These are phyloP conservation scores for Macrotis lagotis DNA, from an alignment of 2,113 vertebrate species.

Conservation along the genomic window DNA sequence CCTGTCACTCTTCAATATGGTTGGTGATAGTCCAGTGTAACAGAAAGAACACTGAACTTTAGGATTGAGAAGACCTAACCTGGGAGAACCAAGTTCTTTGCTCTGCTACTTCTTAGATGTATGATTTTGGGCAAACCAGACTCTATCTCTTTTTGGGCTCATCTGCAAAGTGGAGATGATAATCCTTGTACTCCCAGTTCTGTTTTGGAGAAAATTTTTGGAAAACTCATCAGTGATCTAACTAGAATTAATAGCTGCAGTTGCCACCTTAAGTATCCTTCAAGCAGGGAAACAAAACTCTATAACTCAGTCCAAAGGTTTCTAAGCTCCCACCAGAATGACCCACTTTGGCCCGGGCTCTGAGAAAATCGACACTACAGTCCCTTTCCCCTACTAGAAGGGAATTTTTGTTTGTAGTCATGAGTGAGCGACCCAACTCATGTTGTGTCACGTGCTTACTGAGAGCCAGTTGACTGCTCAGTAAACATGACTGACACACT, in stretches of 20 bases:
- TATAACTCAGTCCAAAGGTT: background rate
- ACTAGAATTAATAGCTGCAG: background rate
- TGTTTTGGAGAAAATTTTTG: background rate
- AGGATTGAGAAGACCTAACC: background rate
- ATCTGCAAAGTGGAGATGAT: background rate
- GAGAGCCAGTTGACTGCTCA: slow-evolving; percentile 70
- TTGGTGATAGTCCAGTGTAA: background rate
- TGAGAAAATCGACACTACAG: background rate
- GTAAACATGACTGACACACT: slow-evolving; percentile 56
- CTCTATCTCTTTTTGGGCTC: background rate
- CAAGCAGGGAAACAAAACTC: background rate
- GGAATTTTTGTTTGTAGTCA: slow-evolving; percentile 47
- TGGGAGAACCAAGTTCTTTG: background rate
- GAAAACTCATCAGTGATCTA: background rate
- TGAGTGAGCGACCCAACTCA: slow-evolving; percentile 65
- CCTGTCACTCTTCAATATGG: background rate
- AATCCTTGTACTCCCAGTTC: background rate
- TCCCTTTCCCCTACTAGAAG: background rate
- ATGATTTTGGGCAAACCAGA: background rate
- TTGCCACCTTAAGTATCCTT: background rate
- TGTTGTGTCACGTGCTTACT: slow-evolving; percentile 76
- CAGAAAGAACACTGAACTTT: background rate
- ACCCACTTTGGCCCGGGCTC: background rate
- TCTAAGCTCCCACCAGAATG: background rate
- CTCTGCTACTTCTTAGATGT: background rate